phyloP scores from a whole-genome alignment of 2,113 vertebrate species.

The Glaucomys volans region DNA sequence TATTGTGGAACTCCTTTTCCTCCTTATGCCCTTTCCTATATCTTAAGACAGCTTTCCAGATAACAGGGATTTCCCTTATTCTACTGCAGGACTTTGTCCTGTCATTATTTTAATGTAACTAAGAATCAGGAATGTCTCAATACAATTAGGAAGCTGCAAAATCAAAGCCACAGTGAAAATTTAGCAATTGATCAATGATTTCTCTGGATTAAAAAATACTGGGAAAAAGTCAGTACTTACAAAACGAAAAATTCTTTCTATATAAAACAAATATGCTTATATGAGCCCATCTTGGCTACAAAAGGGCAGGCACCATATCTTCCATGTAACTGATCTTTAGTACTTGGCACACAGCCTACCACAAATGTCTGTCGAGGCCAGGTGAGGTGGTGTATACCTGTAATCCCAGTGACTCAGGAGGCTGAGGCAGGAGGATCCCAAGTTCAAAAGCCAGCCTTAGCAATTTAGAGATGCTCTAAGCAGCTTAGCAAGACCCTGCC shows the following conservation, averaged over 20 bases:
- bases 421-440: too few species aligned
- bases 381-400: too few species aligned
- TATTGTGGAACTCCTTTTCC: not conserved
- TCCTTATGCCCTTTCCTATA: not conserved
- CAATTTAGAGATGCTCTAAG: too few species aligned
- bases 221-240: not conserved
- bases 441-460: too few species aligned
- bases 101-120: not conserved
- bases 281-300: not conserved
- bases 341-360: not conserved
- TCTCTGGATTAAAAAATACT: not conserved
- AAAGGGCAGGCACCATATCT: not conserved
- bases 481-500: too few species aligned
- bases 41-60: not conserved
- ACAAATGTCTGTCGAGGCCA: not conserved
- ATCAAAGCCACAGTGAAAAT: not conserved
- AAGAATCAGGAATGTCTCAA: not conserved
- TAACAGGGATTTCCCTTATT: not conserved
- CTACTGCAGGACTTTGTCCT: not conserved
- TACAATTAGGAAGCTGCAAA: not conserved
- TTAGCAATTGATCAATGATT: not conserved
- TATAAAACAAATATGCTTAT: not conserved
- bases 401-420: too few species aligned
- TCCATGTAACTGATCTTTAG: not conserved
- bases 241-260: not conserved